Evolutionary conservation across 2,888 invertebrate species (phyloP), one percentile per base, ranked within the genome.

Genomic region (Brenthis daphne): DNA sequence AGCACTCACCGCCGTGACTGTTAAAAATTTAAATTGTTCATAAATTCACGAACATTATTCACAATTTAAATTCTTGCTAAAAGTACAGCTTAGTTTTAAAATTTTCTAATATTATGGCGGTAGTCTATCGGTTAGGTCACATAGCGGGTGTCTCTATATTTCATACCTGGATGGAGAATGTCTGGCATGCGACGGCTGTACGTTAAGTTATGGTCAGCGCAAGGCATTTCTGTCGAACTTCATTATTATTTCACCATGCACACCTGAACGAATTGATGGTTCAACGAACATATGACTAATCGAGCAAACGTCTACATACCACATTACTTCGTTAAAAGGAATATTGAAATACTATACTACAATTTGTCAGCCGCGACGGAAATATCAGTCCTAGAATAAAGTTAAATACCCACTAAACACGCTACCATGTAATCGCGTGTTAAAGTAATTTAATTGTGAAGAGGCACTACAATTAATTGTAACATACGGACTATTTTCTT

Each of bases 241-340:
- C 86, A 87, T 88, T 84, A 88, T 87, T 85, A 86, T 87, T 87
- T 83, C 80, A 87, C 71, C 67, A 73, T 71, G 64, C 56, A 71
- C 58, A 70, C 71, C 66, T 73, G 65, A 65, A 67, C 55, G 72
- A 72, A 72, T 72, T 71, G 67, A 71, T 60, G 67, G 67, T 47
- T 48, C 48, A 53, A 48, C 61, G 51, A 29, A 66, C 61, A 50
- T 56, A 67, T 68, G 67, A 70, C 50, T 68, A 57, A 68, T 72
- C 61, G 47, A 69, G 57, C 58, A 53, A 60, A 60, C 14, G 58
- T 48, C 33, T 61, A 57, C 57, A 55, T 57, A 24, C 55, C 16
- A 43, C n/a, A 51, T 56, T 61, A 37, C 33, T 20, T 55, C 47
- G 55, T 67, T 48, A 29, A 47, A 66, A 60, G 54, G 57, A 65